Evolutionary conservation across 2,113 vertebrate genomes (phyloP), one percentile per base, ranked within the genome.

Genomic region (Rhinichthys klamathensis): DNA sequence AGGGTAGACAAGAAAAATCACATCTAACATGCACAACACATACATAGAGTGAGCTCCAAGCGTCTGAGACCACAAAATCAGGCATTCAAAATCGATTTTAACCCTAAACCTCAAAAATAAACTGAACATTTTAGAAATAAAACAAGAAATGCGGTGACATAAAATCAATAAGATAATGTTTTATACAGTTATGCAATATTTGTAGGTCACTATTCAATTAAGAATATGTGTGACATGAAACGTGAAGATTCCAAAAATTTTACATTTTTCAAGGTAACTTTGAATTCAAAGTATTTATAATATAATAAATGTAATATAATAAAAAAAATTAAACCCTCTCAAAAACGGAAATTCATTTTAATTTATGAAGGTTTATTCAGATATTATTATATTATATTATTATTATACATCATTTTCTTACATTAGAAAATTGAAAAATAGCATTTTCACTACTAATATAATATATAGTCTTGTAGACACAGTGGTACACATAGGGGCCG

Each of bases 1-100:
- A 56, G 21, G 49, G 16, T 58, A 38, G 49, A 38, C 21, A 25
- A 83, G 65, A 83, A 41, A 56, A 83, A 41, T 25, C 27, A 72
- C 65, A 56, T 38, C 13, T 9, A 38, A 46, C 51, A 61, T 8
- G 46, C 10, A 49, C 21, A 49, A 54, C 9, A 69, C 44, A 69
- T 63, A 70, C n/a, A 63, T 72, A n/a, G 18, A 38, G 25, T 2
- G 49, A 11, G 16, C 8, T 56, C 74, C 30, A 54, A 32, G 18
- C 0, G n/a, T 23, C 41, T 74, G 41, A 73, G 41, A 73, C 12
- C 41, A 46, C 70, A 16, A 70, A 69, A 35, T 35, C 65, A 38
- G 18, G 32, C 3, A 38, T 69, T 4, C 21, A 35, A 69, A 21
- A 25, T 11, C 3, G n/a, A 56, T 56, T 56, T 21, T 2, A 56